phyloP scores from a whole-genome alignment of 2,888 invertebrate genomes.

The Drosophila nr. fundita region DNA sequence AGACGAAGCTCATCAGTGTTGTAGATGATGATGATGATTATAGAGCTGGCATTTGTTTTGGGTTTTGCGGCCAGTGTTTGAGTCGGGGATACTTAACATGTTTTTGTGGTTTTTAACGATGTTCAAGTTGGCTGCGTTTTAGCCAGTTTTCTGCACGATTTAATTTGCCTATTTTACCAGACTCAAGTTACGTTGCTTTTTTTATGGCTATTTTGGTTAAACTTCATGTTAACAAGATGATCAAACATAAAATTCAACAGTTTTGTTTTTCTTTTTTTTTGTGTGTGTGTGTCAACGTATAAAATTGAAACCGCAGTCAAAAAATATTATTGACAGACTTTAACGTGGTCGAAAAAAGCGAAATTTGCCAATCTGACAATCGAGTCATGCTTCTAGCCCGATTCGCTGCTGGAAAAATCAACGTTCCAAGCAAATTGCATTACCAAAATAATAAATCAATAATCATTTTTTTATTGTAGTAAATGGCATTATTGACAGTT shows the following conservation, averaged over 20 bases:
- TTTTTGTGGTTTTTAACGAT: slow-evolving; percentile 48
- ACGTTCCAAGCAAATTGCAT: slow-evolving; percentile 59
- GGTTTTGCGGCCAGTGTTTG: slow-evolving; percentile 33
- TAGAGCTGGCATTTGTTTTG: slow-evolving; percentile 40
- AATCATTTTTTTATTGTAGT: slow-evolving; percentile 58
- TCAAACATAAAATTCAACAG: neutral
- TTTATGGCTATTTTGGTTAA: slow-evolving; percentile 14
- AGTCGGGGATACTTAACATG: slow-evolving; percentile 49
- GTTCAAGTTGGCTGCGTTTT: slow-evolving; percentile 62
- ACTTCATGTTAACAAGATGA: slow-evolving; percentile 29
- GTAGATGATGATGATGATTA: slow-evolving; percentile 48
- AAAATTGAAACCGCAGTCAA: neutral
- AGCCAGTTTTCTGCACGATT: slow-evolving; percentile 71
- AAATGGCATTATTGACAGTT: slow-evolving; percentile 71
- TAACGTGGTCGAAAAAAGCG: slow-evolving; percentile 4
- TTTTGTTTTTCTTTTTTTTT: neutral
- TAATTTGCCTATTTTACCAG: slow-evolving; percentile 32
- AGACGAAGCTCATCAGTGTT: slow-evolving; percentile 52
- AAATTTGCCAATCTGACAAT: slow-evolving; percentile 12
- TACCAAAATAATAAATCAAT: slow-evolving; percentile 78
- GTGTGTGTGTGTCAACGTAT: neutral
- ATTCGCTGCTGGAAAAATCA: slow-evolving; percentile 9
- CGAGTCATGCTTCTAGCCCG: slow-evolving; percentile 9
- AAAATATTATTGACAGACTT: slow-evolving; percentile 21
- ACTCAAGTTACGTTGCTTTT: slow-evolving; percentile 20